A percentile compares a stretch with the other conserved stretches of the same genome.
These are phyloP conservation scores for Rhagonycha lutea DNA, from an alignment of 2,888 invertebrate genomes.

Conservation along the genomic window DNA sequence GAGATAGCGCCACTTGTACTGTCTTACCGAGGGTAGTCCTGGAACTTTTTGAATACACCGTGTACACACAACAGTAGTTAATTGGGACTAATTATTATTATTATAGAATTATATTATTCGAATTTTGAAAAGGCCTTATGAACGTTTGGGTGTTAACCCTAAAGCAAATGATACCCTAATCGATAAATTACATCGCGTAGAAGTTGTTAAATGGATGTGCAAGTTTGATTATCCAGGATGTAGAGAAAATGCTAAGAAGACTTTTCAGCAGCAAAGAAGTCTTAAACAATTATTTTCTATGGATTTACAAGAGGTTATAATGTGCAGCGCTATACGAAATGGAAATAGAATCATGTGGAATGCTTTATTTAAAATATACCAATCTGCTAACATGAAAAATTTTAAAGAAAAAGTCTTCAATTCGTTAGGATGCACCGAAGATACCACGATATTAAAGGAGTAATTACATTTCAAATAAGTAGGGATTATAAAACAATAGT, in stretches of 20 bases:
- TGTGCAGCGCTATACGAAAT: background rate
- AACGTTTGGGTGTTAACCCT: constrained; percentile 37
- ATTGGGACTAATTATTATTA: too few species aligned
- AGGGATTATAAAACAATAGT: background rate
- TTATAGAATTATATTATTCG: constrained; percentile 12
- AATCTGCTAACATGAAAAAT: accelerated
- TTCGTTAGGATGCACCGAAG: background rate
- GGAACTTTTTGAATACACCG: too few species aligned
- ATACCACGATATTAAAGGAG: background rate
- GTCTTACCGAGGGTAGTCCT: too few species aligned
- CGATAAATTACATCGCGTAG: constrained; percentile 49
- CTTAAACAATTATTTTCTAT: too few species aligned
- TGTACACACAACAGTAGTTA: too few species aligned
- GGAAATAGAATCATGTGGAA: background rate
- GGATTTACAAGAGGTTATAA: background rate
- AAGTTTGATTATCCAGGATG: constrained; percentile 49
- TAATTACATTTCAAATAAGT: background rate
- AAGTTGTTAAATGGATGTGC: constrained; percentile 41
- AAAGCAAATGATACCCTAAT: constrained; percentile 44
- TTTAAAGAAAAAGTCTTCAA: background rate
- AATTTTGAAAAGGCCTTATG: constrained; percentile 16
- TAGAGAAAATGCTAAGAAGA: background rate
- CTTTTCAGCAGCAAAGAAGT: background rate
- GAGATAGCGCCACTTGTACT: too few species aligned
- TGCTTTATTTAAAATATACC: background rate